Conservation (phyloP, 1,140 invertebrate species). For the Trichoplusia ni region DNA sequence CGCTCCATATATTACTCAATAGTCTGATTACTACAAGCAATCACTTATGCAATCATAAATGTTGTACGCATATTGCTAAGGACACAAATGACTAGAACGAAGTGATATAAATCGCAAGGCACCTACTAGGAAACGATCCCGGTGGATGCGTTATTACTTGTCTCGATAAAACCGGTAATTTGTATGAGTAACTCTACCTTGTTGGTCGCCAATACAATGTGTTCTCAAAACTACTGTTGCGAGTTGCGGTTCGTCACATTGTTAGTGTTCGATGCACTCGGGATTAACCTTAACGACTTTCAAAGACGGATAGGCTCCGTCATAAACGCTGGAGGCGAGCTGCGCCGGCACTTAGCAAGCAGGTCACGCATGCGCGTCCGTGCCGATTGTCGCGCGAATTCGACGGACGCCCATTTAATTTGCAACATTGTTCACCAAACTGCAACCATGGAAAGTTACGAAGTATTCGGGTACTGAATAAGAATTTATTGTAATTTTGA, state of each 20-base stretch:
- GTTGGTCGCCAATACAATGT: neutral
- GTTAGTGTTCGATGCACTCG: constrained; percentile 38
- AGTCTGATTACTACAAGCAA: constrained; percentile 33
- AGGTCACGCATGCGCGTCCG: constrained; percentile 46
- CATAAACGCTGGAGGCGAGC: constrained; percentile 38
- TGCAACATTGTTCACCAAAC: constrained; percentile 65
- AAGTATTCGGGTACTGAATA: constrained; percentile 50
- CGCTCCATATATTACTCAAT: constrained; percentile 51
- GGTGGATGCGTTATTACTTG: too few relatives aligned
- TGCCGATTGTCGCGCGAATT: constrained; percentile 60
- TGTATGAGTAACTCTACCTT: neutral
- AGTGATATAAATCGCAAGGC: too few relatives aligned
- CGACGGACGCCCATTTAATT: constrained; percentile 54
- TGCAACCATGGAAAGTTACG: constrained; percentile 60
- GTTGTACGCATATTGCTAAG: neutral
- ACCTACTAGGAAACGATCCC: too few relatives aligned
- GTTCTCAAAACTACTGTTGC: constrained; percentile 17
- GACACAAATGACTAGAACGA: neutral
- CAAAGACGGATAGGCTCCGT: constrained; percentile 46
- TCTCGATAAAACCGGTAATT: neutral
- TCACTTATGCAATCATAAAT: neutral
- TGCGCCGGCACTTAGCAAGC: constrained; percentile 40
- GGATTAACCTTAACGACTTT: constrained; percentile 44
- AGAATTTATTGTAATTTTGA: constrained; percentile 34
- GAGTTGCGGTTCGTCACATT: constrained; percentile 30